A percentile compares a stretch with the other conserved stretches of the same genome.
Conservation (phyloP, 2,888 invertebrate genomes). For the Lycocerus yunnanus region DNA sequence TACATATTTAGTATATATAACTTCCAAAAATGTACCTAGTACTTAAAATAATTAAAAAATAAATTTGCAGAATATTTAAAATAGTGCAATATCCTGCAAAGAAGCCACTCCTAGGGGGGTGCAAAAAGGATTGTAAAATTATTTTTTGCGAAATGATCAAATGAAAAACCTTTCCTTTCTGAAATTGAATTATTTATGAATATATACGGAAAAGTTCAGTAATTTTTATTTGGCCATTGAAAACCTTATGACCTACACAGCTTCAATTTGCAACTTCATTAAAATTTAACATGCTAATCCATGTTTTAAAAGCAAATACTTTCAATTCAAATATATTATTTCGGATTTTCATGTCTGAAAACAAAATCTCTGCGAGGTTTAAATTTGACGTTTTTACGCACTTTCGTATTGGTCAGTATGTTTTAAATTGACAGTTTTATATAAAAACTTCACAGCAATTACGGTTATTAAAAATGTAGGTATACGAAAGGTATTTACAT, state of each 20-base stretch:
- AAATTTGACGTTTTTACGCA: neutral
- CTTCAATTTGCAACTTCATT: too few relatives aligned
- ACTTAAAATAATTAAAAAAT: too few relatives aligned
- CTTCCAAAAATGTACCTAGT: neutral
- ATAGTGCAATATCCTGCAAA: too few relatives aligned
- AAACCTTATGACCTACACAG: neutral
- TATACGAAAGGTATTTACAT: neutral
- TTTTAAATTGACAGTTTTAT: neutral
- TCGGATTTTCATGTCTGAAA: neutral
- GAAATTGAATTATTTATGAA: neutral
- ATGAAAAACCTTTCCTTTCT: neutral
- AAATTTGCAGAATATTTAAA: too few relatives aligned
- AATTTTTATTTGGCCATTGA: neutral
- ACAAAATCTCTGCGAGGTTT: neutral
- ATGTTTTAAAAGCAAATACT: neutral
- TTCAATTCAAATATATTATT: neutral
- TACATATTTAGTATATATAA: too few relatives aligned
- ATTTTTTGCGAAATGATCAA: neutral
- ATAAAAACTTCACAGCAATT: neutral
- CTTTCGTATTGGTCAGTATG: neutral
- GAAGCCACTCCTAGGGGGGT: too few relatives aligned
- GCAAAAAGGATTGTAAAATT: neutral
- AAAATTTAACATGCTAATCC: too few relatives aligned
- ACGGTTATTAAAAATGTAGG: neutral
- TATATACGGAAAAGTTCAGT: neutral